Percentiles rank a stretch among this genome's conserved stretches.
Evolutionary conservation across 2,797 vertebrate genomes (phyloP).

Genomic region (Tympanoctomys barrerae): DNA sequence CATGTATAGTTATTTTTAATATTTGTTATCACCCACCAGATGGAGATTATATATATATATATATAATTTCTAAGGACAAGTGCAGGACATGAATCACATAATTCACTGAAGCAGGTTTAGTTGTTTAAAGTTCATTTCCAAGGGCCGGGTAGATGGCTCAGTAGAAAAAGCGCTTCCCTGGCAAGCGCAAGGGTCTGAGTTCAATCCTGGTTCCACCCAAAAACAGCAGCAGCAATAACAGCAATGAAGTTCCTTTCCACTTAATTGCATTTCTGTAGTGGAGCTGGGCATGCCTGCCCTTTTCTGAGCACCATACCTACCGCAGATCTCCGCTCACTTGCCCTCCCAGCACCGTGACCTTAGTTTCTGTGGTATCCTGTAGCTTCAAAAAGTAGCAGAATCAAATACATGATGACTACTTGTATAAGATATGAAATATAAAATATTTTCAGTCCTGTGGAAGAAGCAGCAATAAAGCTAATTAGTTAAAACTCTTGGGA

Average conservation of each 20-base stretch:
- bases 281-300: background rate
- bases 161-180: too few species aligned
- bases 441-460: slow-evolving; percentile 76
- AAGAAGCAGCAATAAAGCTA: slow-evolving; percentile 71
- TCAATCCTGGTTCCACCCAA: too few species aligned
- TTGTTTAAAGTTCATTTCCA: slow-evolving; percentile 61
- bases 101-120: slow-evolving; percentile 50
- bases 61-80: background rate
- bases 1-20: slow-evolving; percentile 13
- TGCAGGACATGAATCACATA: background rate
- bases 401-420: slow-evolving; percentile 53
- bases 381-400: background rate
- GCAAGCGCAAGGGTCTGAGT: too few species aligned
- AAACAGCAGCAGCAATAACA: too few species aligned
- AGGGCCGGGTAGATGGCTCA: too few species aligned
- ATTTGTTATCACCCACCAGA: background rate
- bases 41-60: background rate
- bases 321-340: background rate
- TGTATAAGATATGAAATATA: slow-evolving; percentile 56
- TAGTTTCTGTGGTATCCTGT: background rate
- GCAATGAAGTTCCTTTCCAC: slow-evolving; percentile 46
- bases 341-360: background rate
- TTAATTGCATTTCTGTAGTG: slow-evolving; percentile 51
- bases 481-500: slow-evolving; percentile 82
- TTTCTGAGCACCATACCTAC: background rate